phyloP scores from a whole-genome alignment of 2,797 vertebrate genomes.

The Spondyliosoma cantharus region DNA sequence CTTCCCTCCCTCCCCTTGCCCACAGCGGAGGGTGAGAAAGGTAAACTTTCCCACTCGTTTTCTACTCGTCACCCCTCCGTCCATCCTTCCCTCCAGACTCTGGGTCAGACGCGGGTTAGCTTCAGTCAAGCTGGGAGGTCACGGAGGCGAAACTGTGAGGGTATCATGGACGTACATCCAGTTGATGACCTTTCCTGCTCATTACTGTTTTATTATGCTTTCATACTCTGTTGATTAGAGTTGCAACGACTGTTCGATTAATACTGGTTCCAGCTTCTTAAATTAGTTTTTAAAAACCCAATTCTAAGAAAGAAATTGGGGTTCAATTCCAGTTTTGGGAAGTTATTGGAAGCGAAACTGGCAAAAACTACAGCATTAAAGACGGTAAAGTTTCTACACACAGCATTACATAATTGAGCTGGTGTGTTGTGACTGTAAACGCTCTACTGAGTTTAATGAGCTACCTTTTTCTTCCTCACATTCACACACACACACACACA shows the following conservation, averaged over 20 bases:
- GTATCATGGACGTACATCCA: neutral
- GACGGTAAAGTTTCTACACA: too few relatives aligned
- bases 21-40: slow-evolving; percentile 75
- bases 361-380: too few relatives aligned
- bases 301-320: too few relatives aligned
- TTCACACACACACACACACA: neutral
- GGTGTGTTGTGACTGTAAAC: neutral
- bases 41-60: slow-evolving; percentile 77
- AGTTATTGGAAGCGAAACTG: too few relatives aligned
- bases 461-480: neutral
- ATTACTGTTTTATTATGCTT: neutral
- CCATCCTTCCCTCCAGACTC: slow-evolving; percentile 1
- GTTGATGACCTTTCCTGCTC: neutral
- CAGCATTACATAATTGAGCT: too few relatives aligned
- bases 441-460: neutral
- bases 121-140: neutral
- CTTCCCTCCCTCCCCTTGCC: neutral
- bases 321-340: too few relatives aligned
- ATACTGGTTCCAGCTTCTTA: too few relatives aligned
- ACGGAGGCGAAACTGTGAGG: neutral
- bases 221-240: neutral
- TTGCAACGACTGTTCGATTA: too few relatives aligned
- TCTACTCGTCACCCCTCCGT: slow-evolving; percentile 26
- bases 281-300: too few relatives aligned
- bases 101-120: slow-evolving; percentile 39